These are phyloP conservation scores for Candidula unifasciata DNA, from an alignment of 2,888 invertebrate species.

Conservation along the genomic window DNA sequence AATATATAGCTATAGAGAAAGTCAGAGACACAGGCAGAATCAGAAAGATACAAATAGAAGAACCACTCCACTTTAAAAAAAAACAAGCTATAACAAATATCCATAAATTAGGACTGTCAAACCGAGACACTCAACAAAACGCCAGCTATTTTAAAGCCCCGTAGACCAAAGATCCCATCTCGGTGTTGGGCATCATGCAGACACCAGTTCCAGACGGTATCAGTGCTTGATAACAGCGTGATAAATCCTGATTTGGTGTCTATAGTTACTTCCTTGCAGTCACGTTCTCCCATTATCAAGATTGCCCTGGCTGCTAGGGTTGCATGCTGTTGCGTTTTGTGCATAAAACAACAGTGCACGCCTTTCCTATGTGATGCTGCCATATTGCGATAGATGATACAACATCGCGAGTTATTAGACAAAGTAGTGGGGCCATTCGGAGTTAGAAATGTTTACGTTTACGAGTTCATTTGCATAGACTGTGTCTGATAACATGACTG, in stretches of 20 bases:
- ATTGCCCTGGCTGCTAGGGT: not conserved
- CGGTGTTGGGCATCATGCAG: not conserved
- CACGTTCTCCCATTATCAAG: slow-evolving; percentile 25
- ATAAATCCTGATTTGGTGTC: slow-evolving; percentile 26
- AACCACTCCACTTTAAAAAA: not conserved
- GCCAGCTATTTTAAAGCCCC: no score
- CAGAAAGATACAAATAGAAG: no score
- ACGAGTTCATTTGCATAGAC: not conserved
- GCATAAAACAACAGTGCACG: slow-evolving; percentile 7
- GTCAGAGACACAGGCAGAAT: not conserved
- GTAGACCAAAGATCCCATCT: not conserved
- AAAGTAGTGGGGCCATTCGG: not conserved
- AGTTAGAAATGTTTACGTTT: not conserved
- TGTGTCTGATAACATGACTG: not conserved
- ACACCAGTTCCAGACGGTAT: not conserved
- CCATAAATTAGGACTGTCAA: no score
- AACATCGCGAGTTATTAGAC: not conserved
- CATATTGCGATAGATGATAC: not conserved
- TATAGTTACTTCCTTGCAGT: slow-evolving; percentile 9
- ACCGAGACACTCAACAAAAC: no score
- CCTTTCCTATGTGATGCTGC: not conserved
- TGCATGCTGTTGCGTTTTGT: not conserved
- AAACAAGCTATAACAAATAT: no score
- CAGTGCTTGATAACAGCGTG: slow-evolving; percentile 16
- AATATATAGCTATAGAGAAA: not conserved